Conservation (phyloP, 2,888 invertebrate genomes). For the Clanis bilineata region DNA sequence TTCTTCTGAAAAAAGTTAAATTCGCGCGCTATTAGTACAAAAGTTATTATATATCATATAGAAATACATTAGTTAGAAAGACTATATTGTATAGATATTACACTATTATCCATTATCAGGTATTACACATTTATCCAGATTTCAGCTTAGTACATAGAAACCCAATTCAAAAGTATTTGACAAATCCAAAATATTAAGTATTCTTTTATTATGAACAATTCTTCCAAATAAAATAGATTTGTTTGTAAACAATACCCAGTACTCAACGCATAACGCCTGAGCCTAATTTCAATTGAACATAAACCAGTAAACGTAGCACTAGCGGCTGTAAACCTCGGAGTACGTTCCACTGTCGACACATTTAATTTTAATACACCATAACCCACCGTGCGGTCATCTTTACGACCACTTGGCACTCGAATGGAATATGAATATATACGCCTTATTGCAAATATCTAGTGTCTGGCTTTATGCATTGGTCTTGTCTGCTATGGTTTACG, state of each 20-base stretch:
- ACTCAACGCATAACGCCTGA: background rate
- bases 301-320: slow-evolving; percentile 4
- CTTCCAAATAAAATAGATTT: no score
- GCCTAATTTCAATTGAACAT: background rate
- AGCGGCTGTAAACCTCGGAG: slow-evolving; percentile 14
- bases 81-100: no score
- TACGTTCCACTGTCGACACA: slow-evolving; percentile 17
- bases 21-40: background rate
- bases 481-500: background rate
- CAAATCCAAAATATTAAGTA: no score
- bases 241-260: background rate
- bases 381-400: slow-evolving; percentile 18
- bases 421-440: slow-evolving; percentile 9
- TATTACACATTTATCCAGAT: no score
- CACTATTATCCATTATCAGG: no score
- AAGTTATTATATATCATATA: background rate
- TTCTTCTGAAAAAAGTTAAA: background rate
- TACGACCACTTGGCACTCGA: slow-evolving; percentile 9
- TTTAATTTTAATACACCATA: slow-evolving; percentile 23
- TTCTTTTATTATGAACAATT: no score
- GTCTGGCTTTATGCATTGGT: background rate
- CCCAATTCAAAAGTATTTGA: no score
- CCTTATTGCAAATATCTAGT: background rate
- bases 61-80: no score
- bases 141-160: no score